Conservation (phyloP, 2,888 invertebrate species). For the Tenodera sinensis region DNA sequence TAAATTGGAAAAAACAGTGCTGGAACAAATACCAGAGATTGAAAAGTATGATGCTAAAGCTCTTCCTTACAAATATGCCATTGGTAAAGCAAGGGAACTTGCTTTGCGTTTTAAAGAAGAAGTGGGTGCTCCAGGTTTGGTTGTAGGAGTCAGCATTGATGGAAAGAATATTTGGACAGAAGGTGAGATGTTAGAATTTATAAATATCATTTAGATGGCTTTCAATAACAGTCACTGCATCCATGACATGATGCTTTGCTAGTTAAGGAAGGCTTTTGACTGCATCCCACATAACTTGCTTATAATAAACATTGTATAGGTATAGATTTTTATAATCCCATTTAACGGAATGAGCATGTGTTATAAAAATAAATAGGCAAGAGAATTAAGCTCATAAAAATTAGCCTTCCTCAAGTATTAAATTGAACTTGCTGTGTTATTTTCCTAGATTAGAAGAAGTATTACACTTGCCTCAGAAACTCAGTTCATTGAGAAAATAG, state of each 20-base stretch:
- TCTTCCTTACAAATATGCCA: neutral
- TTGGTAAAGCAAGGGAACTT: constrained; percentile 3
- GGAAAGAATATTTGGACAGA: constrained; percentile 47
- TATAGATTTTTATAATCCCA: too few species aligned
- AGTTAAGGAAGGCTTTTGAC: neutral
- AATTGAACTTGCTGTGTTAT: too few species aligned
- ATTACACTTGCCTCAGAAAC: too few species aligned
- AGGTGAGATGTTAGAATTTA: constrained; percentile 39
- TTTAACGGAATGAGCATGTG: too few species aligned
- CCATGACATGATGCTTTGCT: neutral
- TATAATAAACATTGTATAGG: too few species aligned
- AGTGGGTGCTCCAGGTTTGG: constrained; percentile 45
- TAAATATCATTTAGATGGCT: neutral
- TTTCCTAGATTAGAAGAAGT: too few species aligned
- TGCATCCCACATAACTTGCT: neutral
- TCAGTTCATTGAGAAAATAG: too few species aligned
- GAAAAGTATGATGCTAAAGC: neutral
- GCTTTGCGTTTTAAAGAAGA: constrained; percentile 26
- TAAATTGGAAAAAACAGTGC: neutral
- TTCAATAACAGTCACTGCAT: neutral
- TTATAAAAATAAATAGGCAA: too few species aligned
- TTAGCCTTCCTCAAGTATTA: too few species aligned
- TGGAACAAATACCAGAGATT: neutral
- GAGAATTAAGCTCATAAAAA: too few species aligned
- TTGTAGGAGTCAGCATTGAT: constrained; percentile 47